Evolutionary conservation across 2,797 vertebrate genomes (phyloP).

Genomic region (Eulemur coronatus): DNA sequence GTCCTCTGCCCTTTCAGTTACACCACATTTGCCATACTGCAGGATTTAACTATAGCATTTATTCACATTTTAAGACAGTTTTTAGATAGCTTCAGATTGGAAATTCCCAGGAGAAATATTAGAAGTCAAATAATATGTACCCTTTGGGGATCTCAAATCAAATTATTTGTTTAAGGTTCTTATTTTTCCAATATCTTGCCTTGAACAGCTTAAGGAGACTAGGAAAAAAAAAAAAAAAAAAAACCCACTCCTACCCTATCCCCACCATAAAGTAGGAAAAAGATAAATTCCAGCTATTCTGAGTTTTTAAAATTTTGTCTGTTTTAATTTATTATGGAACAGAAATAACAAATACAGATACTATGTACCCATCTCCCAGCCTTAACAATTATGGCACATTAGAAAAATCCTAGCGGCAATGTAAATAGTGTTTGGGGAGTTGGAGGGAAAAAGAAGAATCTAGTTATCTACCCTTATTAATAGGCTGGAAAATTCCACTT

Average conservation of each 20-base stretch:
- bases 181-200: background rate
- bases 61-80: background rate
- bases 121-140: background rate
- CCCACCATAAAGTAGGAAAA: background rate
- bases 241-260: background rate
- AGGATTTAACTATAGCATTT: background rate
- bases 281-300: background rate
- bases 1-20: background rate
- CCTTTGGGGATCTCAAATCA: background rate
- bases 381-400: background rate
- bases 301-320: background rate
- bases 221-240: background rate
- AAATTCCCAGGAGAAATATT: conserved; percentile 31
- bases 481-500: background rate
- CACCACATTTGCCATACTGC: background rate
- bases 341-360: background rate
- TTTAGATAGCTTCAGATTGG: background rate
- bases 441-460: background rate
- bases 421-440: background rate
- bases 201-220: background rate
- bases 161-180: conserved; percentile 3
- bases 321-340: background rate
- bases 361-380: background rate
- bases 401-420: background rate
- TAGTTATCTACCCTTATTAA: background rate